Evolutionary conservation across 2,113 vertebrate genomes (phyloP).

Genomic region (Cavia aperea): DNA sequence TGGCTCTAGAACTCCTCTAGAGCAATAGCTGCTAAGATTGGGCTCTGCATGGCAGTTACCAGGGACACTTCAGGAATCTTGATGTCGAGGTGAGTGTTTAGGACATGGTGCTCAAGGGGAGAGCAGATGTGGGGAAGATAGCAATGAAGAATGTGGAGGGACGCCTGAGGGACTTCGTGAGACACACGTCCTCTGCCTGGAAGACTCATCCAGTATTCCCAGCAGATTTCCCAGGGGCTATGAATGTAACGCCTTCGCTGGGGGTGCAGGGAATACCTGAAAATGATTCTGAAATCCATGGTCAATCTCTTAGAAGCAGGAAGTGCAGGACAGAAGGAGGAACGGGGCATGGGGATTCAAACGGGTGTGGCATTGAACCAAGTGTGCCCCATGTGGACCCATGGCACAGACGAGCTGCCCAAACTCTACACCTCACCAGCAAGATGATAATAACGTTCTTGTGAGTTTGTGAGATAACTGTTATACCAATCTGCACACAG

Average conservation of each 20-base stretch:
- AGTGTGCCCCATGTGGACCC: not conserved
- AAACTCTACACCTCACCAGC: not conserved
- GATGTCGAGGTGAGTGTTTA: too few relatives aligned
- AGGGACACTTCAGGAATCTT: not conserved
- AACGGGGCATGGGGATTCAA: not conserved
- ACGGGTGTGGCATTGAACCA: not conserved
- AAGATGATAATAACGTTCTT: not conserved
- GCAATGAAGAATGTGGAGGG: not conserved
- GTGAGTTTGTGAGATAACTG: not conserved
- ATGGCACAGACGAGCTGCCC: not conserved
- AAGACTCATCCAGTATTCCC: not conserved
- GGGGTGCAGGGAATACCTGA: not conserved
- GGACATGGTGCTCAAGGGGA: not conserved
- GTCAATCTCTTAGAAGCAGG: not conserved
- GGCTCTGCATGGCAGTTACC: not conserved
- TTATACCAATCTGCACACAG: not conserved
- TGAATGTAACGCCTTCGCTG: not conserved
- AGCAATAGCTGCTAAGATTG: not conserved
- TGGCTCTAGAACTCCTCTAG: not conserved
- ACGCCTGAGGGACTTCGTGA: not conserved
- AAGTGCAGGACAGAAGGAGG: not conserved
- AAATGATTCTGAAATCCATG: not conserved
- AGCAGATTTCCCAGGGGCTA: not conserved
- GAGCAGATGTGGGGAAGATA: rapidly evolving
- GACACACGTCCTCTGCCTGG: not conserved